Percentiles rank a stretch among this genome's conserved stretches.
phyloP scores from a whole-genome alignment of 2,113 vertebrate species.

The Castor canadensis region DNA sequence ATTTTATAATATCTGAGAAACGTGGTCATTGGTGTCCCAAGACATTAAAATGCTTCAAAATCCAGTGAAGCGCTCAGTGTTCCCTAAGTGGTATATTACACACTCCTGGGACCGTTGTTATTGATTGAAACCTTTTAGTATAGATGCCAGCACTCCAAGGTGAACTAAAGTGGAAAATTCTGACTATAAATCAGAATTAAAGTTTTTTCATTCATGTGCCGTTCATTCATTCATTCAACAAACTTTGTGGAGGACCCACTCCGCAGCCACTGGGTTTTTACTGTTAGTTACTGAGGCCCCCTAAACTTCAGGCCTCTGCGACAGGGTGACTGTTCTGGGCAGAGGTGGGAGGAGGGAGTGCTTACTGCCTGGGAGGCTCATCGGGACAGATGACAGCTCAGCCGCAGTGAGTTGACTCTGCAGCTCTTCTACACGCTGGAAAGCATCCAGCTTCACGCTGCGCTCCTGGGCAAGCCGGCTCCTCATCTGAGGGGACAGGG shows the following conservation, averaged over 20 bases:
- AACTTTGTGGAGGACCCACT: neutral
- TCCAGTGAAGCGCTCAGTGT: neutral
- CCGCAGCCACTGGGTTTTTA: neutral
- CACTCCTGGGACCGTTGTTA: neutral
- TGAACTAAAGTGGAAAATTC: neutral
- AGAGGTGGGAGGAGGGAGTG: neutral
- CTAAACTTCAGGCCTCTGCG: neutral
- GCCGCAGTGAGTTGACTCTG: slow-evolving; percentile 77
- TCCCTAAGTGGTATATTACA: neutral
- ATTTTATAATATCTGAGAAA: neutral
- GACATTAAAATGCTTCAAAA: neutral
- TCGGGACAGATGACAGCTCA: slow-evolving; percentile 65
- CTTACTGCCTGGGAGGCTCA: slow-evolving; percentile 74
- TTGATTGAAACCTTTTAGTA: neutral
- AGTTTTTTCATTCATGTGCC: neutral
- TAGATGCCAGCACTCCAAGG: neutral
- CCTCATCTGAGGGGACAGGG: slow-evolving; percentile 77
- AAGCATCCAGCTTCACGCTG: slow-evolving; percentile 85
- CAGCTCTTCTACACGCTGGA: slow-evolving; percentile 83
- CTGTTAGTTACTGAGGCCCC: neutral
- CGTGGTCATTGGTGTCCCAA: neutral
- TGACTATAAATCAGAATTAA: neutral
- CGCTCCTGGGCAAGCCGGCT: slow-evolving; percentile 82
- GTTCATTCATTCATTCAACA: neutral
- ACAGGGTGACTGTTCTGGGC: neutral